Conservation (phyloP, 2,888 invertebrate species). For the Ectemnius cavifrons region DNA sequence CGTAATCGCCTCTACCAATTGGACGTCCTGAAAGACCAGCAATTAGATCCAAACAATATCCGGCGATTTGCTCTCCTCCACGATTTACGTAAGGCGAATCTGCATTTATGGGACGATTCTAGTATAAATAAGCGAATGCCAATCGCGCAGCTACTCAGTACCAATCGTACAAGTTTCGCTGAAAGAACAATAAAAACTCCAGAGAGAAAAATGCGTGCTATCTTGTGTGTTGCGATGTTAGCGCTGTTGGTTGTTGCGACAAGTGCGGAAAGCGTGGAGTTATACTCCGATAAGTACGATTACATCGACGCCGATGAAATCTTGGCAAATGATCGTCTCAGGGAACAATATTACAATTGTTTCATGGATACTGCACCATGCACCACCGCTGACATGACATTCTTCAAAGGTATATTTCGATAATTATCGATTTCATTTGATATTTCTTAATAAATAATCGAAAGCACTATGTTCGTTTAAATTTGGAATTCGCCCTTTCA, state of each 20-base stretch:
- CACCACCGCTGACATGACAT: conserved; percentile 7
- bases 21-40: background rate
- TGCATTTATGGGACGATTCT: no score
- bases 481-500: background rate
- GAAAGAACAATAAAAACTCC: background rate
- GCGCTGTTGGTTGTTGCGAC: background rate
- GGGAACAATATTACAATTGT: conserved; percentile 29
- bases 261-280: background rate
- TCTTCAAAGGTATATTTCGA: conserved; percentile 21
- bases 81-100: background rate
- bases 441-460: no score
- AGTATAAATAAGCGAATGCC: background rate
- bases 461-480: no score
- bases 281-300: conserved; percentile 33
- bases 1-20: background rate
- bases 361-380: conserved; percentile 17
- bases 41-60: conserved; percentile 12
- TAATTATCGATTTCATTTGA: no score
- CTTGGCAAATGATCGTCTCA: conserved; percentile 12
- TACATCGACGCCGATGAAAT: conserved; percentile 11
- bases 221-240: conserved; percentile 5
- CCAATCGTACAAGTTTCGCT: background rate
- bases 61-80: background rate
- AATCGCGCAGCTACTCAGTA: background rate
- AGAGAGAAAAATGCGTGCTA: background rate